These are phyloP conservation scores for Elanoides forficatus DNA, from an alignment of 2,113 vertebrate genomes.

Conservation along the genomic window DNA sequence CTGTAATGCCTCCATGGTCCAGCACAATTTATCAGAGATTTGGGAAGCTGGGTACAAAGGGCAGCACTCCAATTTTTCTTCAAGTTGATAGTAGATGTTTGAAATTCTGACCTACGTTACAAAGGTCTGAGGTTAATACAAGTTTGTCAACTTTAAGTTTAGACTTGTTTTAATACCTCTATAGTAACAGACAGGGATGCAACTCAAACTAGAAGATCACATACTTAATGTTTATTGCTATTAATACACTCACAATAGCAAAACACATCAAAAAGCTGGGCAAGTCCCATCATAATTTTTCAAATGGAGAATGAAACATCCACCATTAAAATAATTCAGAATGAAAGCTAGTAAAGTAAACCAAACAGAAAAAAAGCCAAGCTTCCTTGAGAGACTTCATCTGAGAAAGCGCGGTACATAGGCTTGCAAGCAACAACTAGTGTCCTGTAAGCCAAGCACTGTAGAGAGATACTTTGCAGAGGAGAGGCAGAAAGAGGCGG, in stretches of 20 bases:
- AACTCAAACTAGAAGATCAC: not conserved
- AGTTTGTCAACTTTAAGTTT: not conserved
- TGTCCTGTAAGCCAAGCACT: not conserved
- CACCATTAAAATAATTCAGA: not conserved
- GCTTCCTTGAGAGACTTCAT: not conserved
- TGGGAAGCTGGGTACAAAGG: not conserved
- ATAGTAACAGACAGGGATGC: not conserved
- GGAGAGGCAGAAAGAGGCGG: not conserved
- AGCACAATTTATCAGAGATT: constrained; percentile 25
- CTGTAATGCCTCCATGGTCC: not conserved
- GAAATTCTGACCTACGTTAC: not conserved
- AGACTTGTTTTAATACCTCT: not conserved
- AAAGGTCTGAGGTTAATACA: not conserved
- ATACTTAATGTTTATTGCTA: not conserved
- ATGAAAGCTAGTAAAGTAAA: not conserved
- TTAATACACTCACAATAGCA: not conserved
- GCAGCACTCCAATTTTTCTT: constrained; percentile 5
- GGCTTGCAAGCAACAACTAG: not conserved
- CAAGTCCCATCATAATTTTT: not conserved
- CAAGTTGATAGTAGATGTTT: not conserved
- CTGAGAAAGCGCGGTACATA: not conserved
- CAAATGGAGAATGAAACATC: not conserved
- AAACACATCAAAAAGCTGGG: not conserved
- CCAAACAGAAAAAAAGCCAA: not conserved
- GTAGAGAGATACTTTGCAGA: not conserved